Conservation (phyloP, 2,113 vertebrate genomes). For the Anguilla rostrata region DNA sequence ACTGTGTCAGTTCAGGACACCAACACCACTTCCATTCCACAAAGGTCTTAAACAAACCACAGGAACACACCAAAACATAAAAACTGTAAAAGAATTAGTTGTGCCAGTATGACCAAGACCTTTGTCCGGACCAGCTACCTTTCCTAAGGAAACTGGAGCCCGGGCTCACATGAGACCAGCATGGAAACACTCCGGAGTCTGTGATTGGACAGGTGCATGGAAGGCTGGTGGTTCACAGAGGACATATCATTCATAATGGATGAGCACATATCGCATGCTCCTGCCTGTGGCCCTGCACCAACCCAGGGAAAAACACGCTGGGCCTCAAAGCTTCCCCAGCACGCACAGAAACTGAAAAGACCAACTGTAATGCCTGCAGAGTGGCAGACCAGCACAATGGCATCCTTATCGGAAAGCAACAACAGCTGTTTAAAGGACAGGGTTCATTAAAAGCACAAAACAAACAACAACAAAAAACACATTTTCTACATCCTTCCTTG, state of each 20-base stretch:
- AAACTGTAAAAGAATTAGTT: background rate
- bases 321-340: background rate
- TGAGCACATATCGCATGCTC: conserved; percentile 30
- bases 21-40: background rate
- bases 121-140: background rate
- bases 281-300: background rate
- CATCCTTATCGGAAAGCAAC: background rate
- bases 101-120: background rate
- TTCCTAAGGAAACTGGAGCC: conserved; percentile 9
- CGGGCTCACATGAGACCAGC: background rate
- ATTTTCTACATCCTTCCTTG: too few relatives aligned
- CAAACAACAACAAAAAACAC: too few relatives aligned
- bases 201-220: background rate
- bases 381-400: background rate
- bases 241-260: conserved; percentile 43
- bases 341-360: background rate
- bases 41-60: background rate
- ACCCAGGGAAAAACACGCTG: background rate
- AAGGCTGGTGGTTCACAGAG: background rate
- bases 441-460: background rate
- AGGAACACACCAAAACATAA: background rate
- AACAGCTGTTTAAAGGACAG: background rate
- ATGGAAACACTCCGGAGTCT: background rate
- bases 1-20: background rate
- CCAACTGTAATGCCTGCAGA: background rate